These are phyloP conservation scores for Drosophila sordidula DNA, from an alignment of 2,888 invertebrate genomes.

Conservation along the genomic window DNA sequence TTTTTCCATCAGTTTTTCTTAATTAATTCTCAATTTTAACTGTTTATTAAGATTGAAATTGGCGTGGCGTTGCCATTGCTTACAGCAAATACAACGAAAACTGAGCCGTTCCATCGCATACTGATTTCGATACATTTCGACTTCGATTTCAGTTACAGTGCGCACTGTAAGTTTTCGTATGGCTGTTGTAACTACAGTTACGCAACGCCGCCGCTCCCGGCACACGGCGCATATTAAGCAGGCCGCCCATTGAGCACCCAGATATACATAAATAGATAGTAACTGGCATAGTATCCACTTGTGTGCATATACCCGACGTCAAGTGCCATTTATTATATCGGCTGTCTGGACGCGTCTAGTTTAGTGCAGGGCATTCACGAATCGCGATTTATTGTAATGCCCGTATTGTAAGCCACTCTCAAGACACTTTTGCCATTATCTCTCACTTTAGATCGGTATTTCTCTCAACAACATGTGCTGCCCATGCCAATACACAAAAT, in stretches of 20 bases:
- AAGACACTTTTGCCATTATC: slow-evolving; percentile 51
- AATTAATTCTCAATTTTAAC: slow-evolving; percentile 74
- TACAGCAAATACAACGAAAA: slow-evolving; percentile 55
- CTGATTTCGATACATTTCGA: slow-evolving; percentile 44
- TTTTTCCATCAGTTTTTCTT: slow-evolving; percentile 37
- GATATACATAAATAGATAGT: slow-evolving; percentile 18
- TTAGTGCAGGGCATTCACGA: slow-evolving; percentile 35
- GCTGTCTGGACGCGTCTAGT: background rate
- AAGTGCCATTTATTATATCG: slow-evolving; percentile 16
- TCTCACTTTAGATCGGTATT: slow-evolving; percentile 63
- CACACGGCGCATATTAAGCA: slow-evolving; percentile 48
- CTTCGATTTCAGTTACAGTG: slow-evolving; percentile 13
- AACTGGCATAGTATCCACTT: slow-evolving; percentile 7
- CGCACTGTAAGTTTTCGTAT: slow-evolving; percentile 11
- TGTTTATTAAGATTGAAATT: slow-evolving; percentile 67
- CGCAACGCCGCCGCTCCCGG: slow-evolving; percentile 31
- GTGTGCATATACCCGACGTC: slow-evolving; percentile 4
- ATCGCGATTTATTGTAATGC: slow-evolving; percentile 31
- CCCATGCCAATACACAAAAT: background rate
- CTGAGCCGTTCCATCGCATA: slow-evolving; percentile 58
- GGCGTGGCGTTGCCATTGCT: slow-evolving; percentile 49
- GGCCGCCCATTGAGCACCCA: slow-evolving; percentile 20
- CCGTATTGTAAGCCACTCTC: slow-evolving; percentile 40
- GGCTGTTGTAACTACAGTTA: slow-evolving; percentile 54
- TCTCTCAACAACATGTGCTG: slow-evolving; percentile 30